Evolutionary conservation across 1,140 invertebrate genomes (phyloP), one percentile per base, ranked within the genome.

Genomic region (Olivierus martensii): DNA sequence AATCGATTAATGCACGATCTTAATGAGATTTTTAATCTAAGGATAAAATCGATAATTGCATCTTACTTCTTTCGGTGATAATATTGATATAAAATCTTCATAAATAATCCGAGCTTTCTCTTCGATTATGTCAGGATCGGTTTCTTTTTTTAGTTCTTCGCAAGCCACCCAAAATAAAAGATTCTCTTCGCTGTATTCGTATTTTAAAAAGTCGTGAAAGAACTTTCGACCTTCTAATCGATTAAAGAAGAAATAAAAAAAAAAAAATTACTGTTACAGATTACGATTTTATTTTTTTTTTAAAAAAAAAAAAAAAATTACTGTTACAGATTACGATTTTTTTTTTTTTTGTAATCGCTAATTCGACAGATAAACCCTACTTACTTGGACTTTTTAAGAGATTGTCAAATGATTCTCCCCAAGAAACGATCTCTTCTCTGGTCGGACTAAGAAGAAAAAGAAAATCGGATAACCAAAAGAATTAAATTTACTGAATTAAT

Each of bases 111-210:
- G 79, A 45, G 94, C 93, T 74, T 95, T 96, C 71, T 96, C 91
- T 73, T 97, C 93, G 55, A 98, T 82, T 44, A 81, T 78, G 64
- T 94, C 89, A 5, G 89, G 82, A 72, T 90, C 91, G 53, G 75
- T 79, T 73, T 98, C 93, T 58, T 82, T 80, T 72, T 98, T 99
- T 49, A 99, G 78, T 66, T 99, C 93, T 73, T 99, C 94, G 72
- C 93, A 98, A 39, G 93, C 94, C 64, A 91, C 75, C 91, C 93
- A 99, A 73, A 99, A 99, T 59, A 98, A 77, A 65, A 99, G 99
- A 72, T 99, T 99, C 72, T 99, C 95, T 75, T 99, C 95, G 62
- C 90, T 95, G 75, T 97, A 99, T 75, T 99, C 95, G 68, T 90
- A 91, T 60, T 90, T 83, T 56, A 99, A 79, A 72, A 99, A 99